Evolutionary conservation across 2,888 invertebrate genomes (phyloP).

Genomic region (Anorthoa munda): DNA sequence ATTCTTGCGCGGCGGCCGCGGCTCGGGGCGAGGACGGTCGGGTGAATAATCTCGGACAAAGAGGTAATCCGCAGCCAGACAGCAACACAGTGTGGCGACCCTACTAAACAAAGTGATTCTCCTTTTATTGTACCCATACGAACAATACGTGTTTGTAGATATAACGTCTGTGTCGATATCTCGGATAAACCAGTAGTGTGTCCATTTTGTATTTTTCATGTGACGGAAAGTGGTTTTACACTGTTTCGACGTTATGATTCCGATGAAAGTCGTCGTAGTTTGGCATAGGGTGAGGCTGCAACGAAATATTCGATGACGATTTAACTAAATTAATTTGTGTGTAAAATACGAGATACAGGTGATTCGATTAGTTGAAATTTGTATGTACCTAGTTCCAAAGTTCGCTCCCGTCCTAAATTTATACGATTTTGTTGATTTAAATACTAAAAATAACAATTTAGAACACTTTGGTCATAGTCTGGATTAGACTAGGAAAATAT

Average conservation of each 20-base stretch:
- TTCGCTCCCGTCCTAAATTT: constrained; percentile 87
- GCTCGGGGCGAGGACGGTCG: constrained; percentile 91
- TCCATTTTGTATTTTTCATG: constrained; percentile 63
- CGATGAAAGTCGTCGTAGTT: constrained; percentile 36
- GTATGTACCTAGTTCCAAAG: constrained; percentile 74
- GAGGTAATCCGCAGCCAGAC: constrained; percentile 92
- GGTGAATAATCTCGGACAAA: constrained; percentile 89
- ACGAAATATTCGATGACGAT: constrained; percentile 78
- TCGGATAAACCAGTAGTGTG: constrained; percentile 54
- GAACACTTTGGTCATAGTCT: constrained; percentile 58
- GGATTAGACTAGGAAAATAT: constrained; percentile 56
- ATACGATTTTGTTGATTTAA: constrained; percentile 80
- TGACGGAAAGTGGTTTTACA: constrained; percentile 66
- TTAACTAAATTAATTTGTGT: constrained; percentile 73
- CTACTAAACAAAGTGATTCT: constrained; percentile 89
- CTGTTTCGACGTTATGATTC: constrained; percentile 59
- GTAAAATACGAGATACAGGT: constrained; percentile 73
- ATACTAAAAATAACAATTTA: constrained; percentile 41
- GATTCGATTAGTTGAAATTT: constrained; percentile 74
- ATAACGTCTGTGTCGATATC: constrained; percentile 57
- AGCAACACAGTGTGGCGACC: constrained; percentile 95
- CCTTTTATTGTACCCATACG: constrained; percentile 70
- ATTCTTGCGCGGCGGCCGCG: constrained; percentile 91
- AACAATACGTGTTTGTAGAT: constrained; percentile 58
- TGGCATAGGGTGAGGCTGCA: constrained; percentile 71